phyloP scores from a whole-genome alignment of 2,113 vertebrate genomes.

The Leuciscus idus region DNA sequence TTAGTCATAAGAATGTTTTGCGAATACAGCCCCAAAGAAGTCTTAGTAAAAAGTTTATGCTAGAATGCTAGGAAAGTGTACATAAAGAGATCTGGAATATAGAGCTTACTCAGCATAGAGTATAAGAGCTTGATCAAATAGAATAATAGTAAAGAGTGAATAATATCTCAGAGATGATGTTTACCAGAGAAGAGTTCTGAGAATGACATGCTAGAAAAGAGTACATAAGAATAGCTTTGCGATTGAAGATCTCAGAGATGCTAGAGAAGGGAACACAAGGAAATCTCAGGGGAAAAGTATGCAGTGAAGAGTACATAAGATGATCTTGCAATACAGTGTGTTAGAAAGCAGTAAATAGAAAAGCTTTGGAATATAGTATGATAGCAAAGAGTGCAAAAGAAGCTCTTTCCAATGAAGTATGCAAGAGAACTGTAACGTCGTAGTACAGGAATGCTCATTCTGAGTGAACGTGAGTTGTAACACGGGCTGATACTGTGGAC shows the following conservation, averaged over 20 bases:
- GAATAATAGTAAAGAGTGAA: neutral
- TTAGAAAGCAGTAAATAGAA: neutral
- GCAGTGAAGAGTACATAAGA: too few relatives aligned
- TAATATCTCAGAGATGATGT: neutral
- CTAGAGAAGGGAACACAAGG: neutral
- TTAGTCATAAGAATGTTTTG: neutral
- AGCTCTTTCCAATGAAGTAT: neutral
- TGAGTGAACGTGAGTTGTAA: neutral
- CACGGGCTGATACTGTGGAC: neutral
- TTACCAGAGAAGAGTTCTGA: neutral
- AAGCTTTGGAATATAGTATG: slow-evolving; percentile 26
- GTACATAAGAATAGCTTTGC: neutral
- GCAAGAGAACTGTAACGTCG: neutral
- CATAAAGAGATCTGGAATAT: neutral
- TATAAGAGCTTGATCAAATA: neutral
- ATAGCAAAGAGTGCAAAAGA: neutral
- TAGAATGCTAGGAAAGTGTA: neutral
- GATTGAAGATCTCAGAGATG: neutral
- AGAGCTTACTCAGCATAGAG: neutral
- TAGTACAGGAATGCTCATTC: neutral
- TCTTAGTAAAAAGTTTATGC: neutral
- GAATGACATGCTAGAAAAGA: neutral
- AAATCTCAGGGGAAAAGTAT: neutral
- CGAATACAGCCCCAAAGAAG: neutral
- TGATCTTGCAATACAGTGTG: neutral